phyloP scores from a whole-genome alignment of 2,797 vertebrate genomes.

The Pangasius krempfi region DNA sequence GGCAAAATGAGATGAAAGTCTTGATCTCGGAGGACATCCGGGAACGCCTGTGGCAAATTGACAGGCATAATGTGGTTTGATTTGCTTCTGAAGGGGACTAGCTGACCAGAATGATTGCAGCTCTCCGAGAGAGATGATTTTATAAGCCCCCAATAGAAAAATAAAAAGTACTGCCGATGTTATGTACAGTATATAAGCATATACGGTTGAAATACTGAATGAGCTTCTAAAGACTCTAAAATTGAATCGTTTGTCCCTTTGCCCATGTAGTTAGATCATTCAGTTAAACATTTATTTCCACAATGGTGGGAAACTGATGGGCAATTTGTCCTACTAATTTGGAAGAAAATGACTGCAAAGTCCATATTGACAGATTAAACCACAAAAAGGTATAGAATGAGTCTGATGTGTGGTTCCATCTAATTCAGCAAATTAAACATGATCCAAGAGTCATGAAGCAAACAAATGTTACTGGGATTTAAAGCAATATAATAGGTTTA shows the following conservation, averaged over 20 bases:
- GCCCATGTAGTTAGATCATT: conserved; percentile 18
- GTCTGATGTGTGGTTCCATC: not conserved
- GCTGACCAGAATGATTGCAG: conserved; percentile 69
- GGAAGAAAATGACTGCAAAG: conserved; percentile 31
- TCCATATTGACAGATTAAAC: not conserved
- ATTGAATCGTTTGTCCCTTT: conserved; percentile 4
- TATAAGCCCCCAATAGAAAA: conserved; percentile 46
- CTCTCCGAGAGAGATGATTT: conserved; percentile 65
- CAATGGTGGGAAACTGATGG: conserved; percentile 17
- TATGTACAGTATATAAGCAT: not conserved
- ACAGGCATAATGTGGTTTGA: conserved; percentile 78
- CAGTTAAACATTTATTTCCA: conserved; percentile 32
- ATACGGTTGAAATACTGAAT: not conserved
- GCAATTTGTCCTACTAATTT: conserved; percentile 33
- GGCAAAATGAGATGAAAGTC: conserved; percentile 93
- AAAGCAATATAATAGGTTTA: not conserved
- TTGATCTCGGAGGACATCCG: conserved; percentile 89
- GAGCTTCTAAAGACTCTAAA: conserved; percentile 4
- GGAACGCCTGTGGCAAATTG: conserved; percentile 77
- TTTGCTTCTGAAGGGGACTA: conserved; percentile 74
- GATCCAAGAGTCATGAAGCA: not conserved
- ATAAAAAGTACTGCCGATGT: conserved; percentile 15
- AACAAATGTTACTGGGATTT: not conserved
- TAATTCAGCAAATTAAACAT: conserved; percentile 11
- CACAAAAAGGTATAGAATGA: not conserved